A percentile compares a stretch with the other conserved stretches of the same genome.
Conservation (phyloP, 2,888 invertebrate species). For the Biston stratarius region DNA sequence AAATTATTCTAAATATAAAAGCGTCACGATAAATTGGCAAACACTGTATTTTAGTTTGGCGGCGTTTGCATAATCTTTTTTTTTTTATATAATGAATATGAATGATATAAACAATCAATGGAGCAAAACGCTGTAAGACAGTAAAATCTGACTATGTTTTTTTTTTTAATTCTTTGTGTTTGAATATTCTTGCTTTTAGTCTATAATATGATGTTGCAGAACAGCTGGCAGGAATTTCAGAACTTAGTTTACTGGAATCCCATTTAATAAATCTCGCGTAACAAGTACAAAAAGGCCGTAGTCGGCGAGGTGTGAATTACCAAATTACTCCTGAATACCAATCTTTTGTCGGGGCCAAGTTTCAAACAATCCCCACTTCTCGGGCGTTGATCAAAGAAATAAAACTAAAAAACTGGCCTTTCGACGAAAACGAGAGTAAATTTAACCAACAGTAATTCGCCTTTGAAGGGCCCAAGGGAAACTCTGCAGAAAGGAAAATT, state of each 20-base stretch:
- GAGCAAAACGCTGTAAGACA: background rate
- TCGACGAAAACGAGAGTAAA: constrained; percentile 76
- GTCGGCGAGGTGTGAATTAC: constrained; percentile 74
- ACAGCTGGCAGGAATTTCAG: background rate
- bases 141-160: too few species aligned
- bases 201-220: background rate
- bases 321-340: constrained; percentile 79
- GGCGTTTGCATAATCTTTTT: background rate
- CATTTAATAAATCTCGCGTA: constrained; percentile 34
- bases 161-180: too few species aligned
- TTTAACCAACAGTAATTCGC: constrained; percentile 84
- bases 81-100: background rate
- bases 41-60: background rate
- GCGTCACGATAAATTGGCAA: constrained; percentile 17
- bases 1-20: constrained; percentile 21
- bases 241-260: background rate
- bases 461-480: constrained; percentile 79
- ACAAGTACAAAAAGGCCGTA: constrained; percentile 32
- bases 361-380: constrained; percentile 82
- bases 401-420: constrained; percentile 81
- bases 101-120: background rate
- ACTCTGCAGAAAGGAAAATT: constrained; percentile 77
- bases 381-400: constrained; percentile 83
- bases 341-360: constrained; percentile 71
- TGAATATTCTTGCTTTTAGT: background rate